These are phyloP conservation scores for Aphis gossypii DNA, from an alignment of 1,140 invertebrate species.

Conservation along the genomic window DNA sequence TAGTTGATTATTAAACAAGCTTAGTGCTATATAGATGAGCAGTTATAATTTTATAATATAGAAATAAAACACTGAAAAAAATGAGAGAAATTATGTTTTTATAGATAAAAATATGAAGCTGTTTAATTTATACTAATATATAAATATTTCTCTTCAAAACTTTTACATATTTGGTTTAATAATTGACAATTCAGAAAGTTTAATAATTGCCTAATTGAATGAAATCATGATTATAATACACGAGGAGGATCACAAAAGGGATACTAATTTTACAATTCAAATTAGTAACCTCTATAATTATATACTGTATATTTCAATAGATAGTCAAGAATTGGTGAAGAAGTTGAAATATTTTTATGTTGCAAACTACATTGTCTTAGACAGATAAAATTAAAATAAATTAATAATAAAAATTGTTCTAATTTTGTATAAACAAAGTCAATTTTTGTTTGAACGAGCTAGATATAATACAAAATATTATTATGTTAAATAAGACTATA, in stretches of 20 bases:
- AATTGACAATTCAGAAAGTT: neutral
- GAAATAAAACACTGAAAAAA: neutral
- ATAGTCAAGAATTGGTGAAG: slow-evolving; percentile 11
- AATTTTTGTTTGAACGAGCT: neutral
- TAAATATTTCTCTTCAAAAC: neutral
- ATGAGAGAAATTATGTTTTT: neutral
- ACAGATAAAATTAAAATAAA: neutral
- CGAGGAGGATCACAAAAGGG: slow-evolving; percentile 26
- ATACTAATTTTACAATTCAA: slow-evolving; percentile 55
- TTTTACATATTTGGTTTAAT: neutral
- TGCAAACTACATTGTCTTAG: neutral
- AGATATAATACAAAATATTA: neutral
- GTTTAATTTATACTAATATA: neutral
- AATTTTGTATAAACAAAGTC: neutral
- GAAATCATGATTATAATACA: neutral
- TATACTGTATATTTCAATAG: slow-evolving; percentile 42
- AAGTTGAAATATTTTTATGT: slow-evolving; percentile 1
- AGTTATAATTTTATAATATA: neutral
- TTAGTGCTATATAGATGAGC: too few relatives aligned
- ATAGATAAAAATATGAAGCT: neutral
- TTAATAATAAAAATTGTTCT: neutral
- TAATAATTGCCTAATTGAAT: slow-evolving; percentile 31
- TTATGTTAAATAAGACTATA: neutral
- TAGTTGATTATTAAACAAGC: neutral
- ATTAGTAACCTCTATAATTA: slow-evolving; percentile 54